A percentile compares a stretch with the other conserved stretches of the same genome.
Conservation (phyloP, 2,888 invertebrate genomes). For the Bugulina stolonifera region DNA sequence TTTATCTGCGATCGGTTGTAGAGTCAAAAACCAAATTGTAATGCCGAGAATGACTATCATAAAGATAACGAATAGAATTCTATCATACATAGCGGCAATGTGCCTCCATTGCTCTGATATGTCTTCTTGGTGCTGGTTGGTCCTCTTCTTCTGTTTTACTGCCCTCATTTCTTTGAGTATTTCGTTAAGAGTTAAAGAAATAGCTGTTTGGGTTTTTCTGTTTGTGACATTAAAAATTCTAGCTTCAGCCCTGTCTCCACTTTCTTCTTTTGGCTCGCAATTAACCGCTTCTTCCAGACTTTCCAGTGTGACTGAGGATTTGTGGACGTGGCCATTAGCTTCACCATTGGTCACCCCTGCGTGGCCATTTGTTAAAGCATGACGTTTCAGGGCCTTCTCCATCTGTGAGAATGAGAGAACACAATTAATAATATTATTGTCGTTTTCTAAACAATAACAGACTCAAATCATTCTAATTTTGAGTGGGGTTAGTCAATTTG, state of each 20-base stretch:
- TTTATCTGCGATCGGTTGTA: neutral
- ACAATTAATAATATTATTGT: too few species aligned
- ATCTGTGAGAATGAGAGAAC: too few species aligned
- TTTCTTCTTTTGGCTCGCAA: neutral
- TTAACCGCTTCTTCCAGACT: neutral
- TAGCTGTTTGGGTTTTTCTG: neutral
- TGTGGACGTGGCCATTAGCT: neutral
- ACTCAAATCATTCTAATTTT: too few species aligned
- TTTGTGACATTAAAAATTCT: neutral
- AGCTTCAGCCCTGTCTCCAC: neutral
- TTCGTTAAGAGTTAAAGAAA: neutral
- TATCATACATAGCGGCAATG: conserved; percentile 17
- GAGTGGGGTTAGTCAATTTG: too few species aligned
- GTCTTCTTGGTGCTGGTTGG: neutral
- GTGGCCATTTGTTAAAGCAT: neutral
- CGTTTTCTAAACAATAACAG: too few species aligned
- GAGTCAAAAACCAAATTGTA: neutral
- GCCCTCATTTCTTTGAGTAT: conserved; percentile 2
- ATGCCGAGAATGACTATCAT: neutral
- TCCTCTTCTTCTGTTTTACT: neutral
- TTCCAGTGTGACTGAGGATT: neutral
- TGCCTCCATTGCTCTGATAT: conserved; percentile 5
- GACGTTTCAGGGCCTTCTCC: neutral
- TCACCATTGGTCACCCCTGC: neutral
- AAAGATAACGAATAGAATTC: conserved; percentile 9